Evolutionary conservation across 2,113 vertebrate species (phyloP), one percentile per base, ranked within the genome.

Genomic region (Electrona antarctica): DNA sequence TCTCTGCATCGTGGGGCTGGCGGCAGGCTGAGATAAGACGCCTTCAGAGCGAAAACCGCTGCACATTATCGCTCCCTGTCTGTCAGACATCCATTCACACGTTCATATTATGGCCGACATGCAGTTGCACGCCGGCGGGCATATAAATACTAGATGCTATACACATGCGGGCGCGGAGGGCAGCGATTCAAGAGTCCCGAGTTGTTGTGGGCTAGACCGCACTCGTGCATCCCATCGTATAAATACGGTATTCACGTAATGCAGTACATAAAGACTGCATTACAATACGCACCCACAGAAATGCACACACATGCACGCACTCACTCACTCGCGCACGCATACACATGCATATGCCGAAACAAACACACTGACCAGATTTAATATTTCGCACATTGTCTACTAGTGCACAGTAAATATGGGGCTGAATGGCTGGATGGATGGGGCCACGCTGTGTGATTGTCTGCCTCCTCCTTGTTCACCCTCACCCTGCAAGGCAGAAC

Each of bases 11-110:
- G n/a, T 57, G 51, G 11, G 60, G 47, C 41, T 56, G 68, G 74
- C 72, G 78, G 76, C 72, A 41, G 61, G 48, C 56, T 55, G 71
- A 83, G 77, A 89, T 80, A 82, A 82, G 80, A 75, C 69, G 62
- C 68, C 57, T 61, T 67, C 66, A 78, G 76, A 79, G 46, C 14
- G 74, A 85, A 79, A 56, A 74, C 48, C 8, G 59, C 51, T 47
- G 29, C 57, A 63, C 66, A 65, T 14, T 47, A 58, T 49, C 58
- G 58, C 63, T 62, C 13, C 45, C 47, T 29, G 29, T 7, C 14
- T 47, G 64, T 49, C 54, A 65, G 10, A 69, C 52, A 60, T 29
- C 2, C 59, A 6, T 29, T 7, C 33, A 60, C 47, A 59, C 41
- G 33, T 41, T 41, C 33, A 41, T 41, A 41, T 41, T 41, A 41